Base-by-base conservation (phyloP, 2,113 vertebrate species). In the Onychostruthus taczanowskii region DNA sequence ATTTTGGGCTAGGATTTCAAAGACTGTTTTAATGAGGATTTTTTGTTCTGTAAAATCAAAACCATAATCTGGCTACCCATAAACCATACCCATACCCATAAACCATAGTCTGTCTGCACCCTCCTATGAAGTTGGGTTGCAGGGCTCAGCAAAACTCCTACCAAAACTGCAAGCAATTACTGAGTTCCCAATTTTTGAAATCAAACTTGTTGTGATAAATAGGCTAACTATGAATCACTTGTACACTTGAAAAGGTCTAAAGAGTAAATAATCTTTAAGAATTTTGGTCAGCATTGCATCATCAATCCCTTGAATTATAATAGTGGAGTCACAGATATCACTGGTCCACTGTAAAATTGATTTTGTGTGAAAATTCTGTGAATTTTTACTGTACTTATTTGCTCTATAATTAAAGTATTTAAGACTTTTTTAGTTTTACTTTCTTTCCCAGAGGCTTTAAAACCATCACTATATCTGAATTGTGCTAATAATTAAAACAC, bases 41-140 rank as follows among this genome's bases (percentile, higher is more conserved):
- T 31, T 31, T 31, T 90, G 13, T 52, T 78, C 76, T 68, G 24
- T 35, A 39, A 33, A 80, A 68, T 23, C 2, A 2, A 83, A 63
- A 52, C 1, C 0, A 10, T 21, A 21, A 14, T 41, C 50, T 75
- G 80, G 41, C 41, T 82, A n/a, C 16, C 1, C 0, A 2, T 24
- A 41, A 41, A 41, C 39, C 37, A 37, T 37, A 37, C 37, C 39
- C 39, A 41, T 41, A 12, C 39, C 39, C 39, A 41, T 41, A 41
- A 41, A 41, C 39, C 39, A 41, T 41, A 41, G 39, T 13, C 39
- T 41, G 43, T 22, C 28, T 74, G 26, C 20, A 33, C 9, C 23
- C 5, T 44, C 6, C 0, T 5, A 27, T 10, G 17, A 15, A 12
- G 1, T 3, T 44, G 35, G 30, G 28, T 64, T 59, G 18, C 5